Evolutionary conservation across 2,888 invertebrate species (phyloP).

Genomic region (Amphipyra berbera): DNA sequence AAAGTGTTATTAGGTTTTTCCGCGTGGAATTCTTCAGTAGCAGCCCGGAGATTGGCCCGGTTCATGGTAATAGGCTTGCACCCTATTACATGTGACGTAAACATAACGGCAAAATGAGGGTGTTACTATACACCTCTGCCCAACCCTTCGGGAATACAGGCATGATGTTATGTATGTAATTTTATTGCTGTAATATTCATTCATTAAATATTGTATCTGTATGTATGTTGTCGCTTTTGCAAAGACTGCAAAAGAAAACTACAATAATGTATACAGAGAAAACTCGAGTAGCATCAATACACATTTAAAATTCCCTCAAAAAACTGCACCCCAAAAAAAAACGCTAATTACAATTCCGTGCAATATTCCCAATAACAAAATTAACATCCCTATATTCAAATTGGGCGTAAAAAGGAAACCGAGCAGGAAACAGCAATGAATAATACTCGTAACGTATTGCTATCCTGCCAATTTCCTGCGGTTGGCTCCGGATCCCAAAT

Average conservation of each 20-base stretch:
- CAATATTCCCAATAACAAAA: conserved; percentile 48
- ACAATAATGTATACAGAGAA: conserved; percentile 13
- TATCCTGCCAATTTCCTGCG: conserved; percentile 68
- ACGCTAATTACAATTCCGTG: conserved; percentile 34
- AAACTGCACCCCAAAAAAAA: conserved; percentile 14
- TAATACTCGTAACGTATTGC: conserved; percentile 70
- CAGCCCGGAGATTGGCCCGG: no score
- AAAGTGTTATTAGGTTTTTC: no score
- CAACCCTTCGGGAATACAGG: no score
- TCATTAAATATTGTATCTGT: neutral
- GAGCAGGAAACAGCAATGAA: conserved; percentile 63
- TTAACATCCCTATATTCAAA: conserved; percentile 58
- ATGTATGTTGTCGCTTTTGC: neutral
- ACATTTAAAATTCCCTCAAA: conserved; percentile 37
- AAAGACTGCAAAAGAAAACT: neutral
- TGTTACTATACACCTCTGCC: no score
- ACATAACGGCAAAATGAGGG: no score
- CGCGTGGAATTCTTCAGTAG: no score
- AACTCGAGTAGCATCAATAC: conserved; percentile 18
- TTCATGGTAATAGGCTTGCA: no score
- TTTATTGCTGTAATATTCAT: no score
- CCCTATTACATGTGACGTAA: no score
- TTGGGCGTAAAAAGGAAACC: conserved; percentile 59
- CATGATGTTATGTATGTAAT: no score
- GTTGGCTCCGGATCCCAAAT: conserved; percentile 57